Conservation (phyloP, 2,113 vertebrate species). For the Osmerus eperlanus region DNA sequence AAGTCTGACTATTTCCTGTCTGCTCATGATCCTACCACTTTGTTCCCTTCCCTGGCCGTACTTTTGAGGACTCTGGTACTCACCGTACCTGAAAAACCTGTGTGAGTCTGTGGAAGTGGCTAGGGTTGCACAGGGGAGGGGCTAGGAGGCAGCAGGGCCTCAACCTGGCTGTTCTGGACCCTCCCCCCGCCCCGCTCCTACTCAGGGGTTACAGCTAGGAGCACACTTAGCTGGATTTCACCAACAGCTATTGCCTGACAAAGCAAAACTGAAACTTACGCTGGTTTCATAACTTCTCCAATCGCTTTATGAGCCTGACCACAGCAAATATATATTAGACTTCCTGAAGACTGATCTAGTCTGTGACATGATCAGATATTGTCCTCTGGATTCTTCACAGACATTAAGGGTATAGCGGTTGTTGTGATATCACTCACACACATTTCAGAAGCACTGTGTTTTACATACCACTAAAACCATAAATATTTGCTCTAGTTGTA, state of each 20-base stretch:
- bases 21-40: too few relatives aligned
- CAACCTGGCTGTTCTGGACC: neutral
- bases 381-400: too few relatives aligned
- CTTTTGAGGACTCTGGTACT: conserved; percentile 49
- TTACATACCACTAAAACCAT: too few relatives aligned
- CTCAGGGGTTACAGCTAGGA: neutral
- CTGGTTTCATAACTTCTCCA: neutral
- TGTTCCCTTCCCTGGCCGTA: neutral
- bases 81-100: conserved; percentile 63
- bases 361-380: too few relatives aligned
- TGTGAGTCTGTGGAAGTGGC: conserved; percentile 19
- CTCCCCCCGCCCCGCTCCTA: neutral
- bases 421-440: too few relatives aligned
- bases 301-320: neutral
- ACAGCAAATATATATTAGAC: neutral
- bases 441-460: too few relatives aligned
- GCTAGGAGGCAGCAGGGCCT: neutral
- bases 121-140: conserved; percentile 50
- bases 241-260: conserved; percentile 9
- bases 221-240: neutral
- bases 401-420: too few relatives aligned
- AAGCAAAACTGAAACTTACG: conserved; percentile 39
- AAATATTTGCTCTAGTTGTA: too few relatives aligned
- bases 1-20: too few relatives aligned
- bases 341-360: too few relatives aligned